Conservation (phyloP, 2,888 invertebrate genomes). For the Aporophyla nigra region DNA sequence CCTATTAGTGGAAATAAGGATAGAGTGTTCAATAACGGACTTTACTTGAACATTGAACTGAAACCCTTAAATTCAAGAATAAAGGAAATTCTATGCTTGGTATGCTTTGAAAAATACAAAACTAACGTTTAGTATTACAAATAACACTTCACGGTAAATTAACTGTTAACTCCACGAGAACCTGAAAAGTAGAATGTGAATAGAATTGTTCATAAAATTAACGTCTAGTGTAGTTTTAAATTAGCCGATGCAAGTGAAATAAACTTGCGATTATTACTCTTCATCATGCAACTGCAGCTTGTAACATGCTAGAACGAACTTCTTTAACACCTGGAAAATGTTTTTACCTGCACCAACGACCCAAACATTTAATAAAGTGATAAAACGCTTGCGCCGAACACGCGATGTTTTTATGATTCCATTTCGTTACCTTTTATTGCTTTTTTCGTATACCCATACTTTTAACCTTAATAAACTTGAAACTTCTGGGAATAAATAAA, state of each 20-base stretch:
- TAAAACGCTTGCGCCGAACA: slow-evolving; percentile 82
- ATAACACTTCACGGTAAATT: slow-evolving; percentile 7
- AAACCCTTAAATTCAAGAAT: neutral
- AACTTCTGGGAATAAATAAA: slow-evolving; percentile 71
- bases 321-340: slow-evolving; percentile 71
- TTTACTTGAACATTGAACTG: neutral
- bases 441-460: slow-evolving; percentile 73
- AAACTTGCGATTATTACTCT: slow-evolving; percentile 71
- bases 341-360: slow-evolving; percentile 74
- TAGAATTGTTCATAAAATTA: slow-evolving; percentile 50
- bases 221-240: slow-evolving; percentile 61
- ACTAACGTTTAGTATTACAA: neutral
- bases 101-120: neutral
- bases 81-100: neutral
- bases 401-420: slow-evolving; percentile 83
- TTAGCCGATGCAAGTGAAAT: slow-evolving; percentile 64
- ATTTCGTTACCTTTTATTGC: slow-evolving; percentile 77
- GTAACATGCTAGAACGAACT: slow-evolving; percentile 68
- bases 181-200: slow-evolving; percentile 23
- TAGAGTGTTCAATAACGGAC: neutral
- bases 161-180: slow-evolving; percentile 17
- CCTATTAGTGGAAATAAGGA: neutral
- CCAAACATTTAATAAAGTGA: slow-evolving; percentile 86
- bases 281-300: slow-evolving; percentile 72
- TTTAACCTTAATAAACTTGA: slow-evolving; percentile 76